These are phyloP conservation scores for Nudaria mundana DNA, from an alignment of 2,888 invertebrate species.

Conservation along the genomic window DNA sequence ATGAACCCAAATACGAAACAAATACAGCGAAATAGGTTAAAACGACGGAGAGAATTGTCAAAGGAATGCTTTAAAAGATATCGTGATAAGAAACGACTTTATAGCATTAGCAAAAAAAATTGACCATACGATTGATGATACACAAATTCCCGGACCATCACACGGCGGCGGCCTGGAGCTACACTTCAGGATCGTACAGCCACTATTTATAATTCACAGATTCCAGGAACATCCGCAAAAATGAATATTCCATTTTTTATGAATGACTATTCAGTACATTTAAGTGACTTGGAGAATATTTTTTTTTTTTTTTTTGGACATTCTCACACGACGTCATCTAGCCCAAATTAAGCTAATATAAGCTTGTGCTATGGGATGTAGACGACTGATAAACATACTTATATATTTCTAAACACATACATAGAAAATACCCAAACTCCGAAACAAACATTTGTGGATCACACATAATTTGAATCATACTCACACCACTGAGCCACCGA, in stretches of 20 bases:
- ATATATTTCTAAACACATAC: neutral
- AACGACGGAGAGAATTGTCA: constrained; percentile 1
- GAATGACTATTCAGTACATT: too few species aligned
- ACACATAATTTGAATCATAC: neutral
- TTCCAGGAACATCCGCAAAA: too few species aligned
- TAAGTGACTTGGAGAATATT: too few species aligned
- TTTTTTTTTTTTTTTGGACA: too few species aligned
- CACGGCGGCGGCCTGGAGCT: neutral
- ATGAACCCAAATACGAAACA: constrained; percentile 1
- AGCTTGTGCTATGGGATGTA: neutral
- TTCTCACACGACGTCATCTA: too few species aligned
- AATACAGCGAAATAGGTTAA: neutral
- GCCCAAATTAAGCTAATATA: too few species aligned
- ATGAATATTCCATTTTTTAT: too few species aligned
- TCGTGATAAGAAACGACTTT: constrained; percentile 1
- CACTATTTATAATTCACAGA: constrained; percentile 1
- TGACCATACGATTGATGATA: neutral
- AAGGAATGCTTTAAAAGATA: constrained; percentile 2
- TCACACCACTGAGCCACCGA: too few species aligned
- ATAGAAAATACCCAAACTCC: neutral
- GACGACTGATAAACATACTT: neutral
- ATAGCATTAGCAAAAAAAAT: neutral
- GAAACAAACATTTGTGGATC: too few species aligned
- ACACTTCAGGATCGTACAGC: neutral
- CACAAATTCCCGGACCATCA: constrained; percentile 2